Evolutionary conservation across 2,797 vertebrate species (phyloP), one percentile per base, ranked within the genome.

Genomic region (Enteromius trimaculatus): DNA sequence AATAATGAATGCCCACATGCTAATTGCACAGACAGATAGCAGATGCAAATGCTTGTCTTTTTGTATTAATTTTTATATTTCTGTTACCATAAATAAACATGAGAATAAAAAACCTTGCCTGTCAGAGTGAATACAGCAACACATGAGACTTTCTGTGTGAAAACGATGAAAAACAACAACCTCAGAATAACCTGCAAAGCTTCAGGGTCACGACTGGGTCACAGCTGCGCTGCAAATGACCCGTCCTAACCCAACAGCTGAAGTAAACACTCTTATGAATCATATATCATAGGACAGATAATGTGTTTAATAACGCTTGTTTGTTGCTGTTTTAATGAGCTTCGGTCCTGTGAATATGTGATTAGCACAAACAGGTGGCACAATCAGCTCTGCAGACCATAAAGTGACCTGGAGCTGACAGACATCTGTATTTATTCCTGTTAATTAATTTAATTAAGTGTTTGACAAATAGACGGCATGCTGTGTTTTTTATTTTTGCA

Each of bases 341-440:
- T 47, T 42, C 5, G 13, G 66, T 42, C 1, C 11, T n/a, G 44
- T 31, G 4, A 21, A 19, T 11, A 17, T 49, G 44, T 71, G 69
- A 71, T 71, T 71, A 71, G 69, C 23, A 29, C 23, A 19, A 71
- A 47, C 69, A 71, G 69, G 42, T 49, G 69, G 16, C 14, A 29
- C 14, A 71, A 47, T 71, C 69, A 47, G 65, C 65, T 66, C 65
- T 21, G 19, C 65, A 37, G 31, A 19, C 17, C 65, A 68, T 26
- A 70, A 47, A 17, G 6, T 44, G 68, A 39, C 34, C 34, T 39
- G 34, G 19, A 69, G 37, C 66, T 42, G 66, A 7, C 21, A 7
- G 37, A 42, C 37, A 23, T 70, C 68, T n/a, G 34, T 37, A 21
- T 66, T 66, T 39, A 66, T 66, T 66, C 64, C 9, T 21, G 64